Conservation (phyloP, 2,888 invertebrate genomes). For the Clitarchus hookeri region DNA sequence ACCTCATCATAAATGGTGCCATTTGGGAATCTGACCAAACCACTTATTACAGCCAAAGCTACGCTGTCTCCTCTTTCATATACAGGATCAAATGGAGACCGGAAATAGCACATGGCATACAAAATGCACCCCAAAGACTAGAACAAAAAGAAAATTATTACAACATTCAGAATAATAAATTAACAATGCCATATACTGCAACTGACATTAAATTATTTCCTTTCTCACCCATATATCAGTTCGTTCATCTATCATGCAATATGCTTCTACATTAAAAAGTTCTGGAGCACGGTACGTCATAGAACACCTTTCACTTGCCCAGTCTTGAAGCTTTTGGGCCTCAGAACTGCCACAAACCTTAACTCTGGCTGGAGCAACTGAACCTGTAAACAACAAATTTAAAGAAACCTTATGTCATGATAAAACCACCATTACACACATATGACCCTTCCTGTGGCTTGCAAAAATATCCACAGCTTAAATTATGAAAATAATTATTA, state of each 20-base stretch:
- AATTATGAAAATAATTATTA: too few species aligned
- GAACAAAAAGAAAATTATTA: slow-evolving; percentile 35
- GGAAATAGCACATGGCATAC: slow-evolving; percentile 83
- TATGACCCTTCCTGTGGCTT: too few species aligned
- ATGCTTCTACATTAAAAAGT: slow-evolving; percentile 81
- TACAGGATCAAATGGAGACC: slow-evolving; percentile 82
- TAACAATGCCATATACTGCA: background rate
- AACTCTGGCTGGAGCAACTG: slow-evolving; percentile 66
- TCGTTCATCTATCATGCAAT: slow-evolving; percentile 78
- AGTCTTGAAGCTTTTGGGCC: slow-evolving; percentile 74
- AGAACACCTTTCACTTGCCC: slow-evolving; percentile 81
- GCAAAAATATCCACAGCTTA: too few species aligned
- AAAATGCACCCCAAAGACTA: slow-evolving; percentile 84
- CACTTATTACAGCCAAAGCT: slow-evolving; percentile 80
- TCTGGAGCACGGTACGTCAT: slow-evolving; percentile 90
- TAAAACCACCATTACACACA: too few species aligned
- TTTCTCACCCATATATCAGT: slow-evolving; percentile 81
- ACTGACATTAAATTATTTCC: background rate
- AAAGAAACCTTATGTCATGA: background rate
- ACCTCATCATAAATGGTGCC: slow-evolving; percentile 67
- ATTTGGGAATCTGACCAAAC: slow-evolving; percentile 72
- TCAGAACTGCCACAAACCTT: slow-evolving; percentile 70
- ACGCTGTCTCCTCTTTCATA: slow-evolving; percentile 87
- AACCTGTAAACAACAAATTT: slow-evolving; percentile 55
- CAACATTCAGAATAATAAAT: background rate